A percentile compares a stretch with the other conserved stretches of the same genome.
Evolutionary conservation across 35 echinoderm and acorn worm genomes (phyloP).

Genomic region (Chiridota heheva): DNA sequence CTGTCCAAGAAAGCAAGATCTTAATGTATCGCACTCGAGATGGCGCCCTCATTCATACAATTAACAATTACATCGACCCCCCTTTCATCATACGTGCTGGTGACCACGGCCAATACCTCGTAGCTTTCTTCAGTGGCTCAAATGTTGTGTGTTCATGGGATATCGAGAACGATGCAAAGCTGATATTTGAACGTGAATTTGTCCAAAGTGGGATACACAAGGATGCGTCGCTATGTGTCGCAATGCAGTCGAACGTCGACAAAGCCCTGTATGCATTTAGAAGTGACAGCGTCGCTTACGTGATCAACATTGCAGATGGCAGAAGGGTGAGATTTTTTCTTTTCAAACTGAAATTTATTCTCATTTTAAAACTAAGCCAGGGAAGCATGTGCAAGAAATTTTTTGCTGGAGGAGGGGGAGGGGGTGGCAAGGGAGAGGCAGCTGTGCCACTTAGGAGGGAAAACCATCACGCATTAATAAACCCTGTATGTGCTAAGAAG

Average conservation of each 20-base stretch:
- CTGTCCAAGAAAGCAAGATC: slow-evolving; percentile 53
- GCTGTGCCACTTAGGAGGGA: too few relatives aligned
- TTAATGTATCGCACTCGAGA: slow-evolving; percentile 26
- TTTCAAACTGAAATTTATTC: not conserved
- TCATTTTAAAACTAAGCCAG: not conserved
- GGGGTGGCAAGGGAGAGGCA: too few relatives aligned
- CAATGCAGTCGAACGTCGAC: slow-evolving; percentile 60
- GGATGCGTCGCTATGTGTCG: slow-evolving; percentile 72
- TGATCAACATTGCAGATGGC: slow-evolving; percentile 68
- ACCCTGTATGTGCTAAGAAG: too few relatives aligned
- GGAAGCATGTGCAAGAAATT: too few relatives aligned
- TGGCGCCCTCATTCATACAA: slow-evolving; percentile 11
- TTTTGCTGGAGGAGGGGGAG: too few relatives aligned
- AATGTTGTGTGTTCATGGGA: slow-evolving; percentile 93
- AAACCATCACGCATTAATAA: too few relatives aligned
- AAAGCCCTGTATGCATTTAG: slow-evolving; percentile 86
- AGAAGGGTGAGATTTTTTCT: slow-evolving; percentile 49
- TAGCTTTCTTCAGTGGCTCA: slow-evolving; percentile 84
- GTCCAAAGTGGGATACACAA: slow-evolving; percentile 64
- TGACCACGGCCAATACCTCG: slow-evolving; percentile 53
- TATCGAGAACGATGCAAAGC: slow-evolving; percentile 15
- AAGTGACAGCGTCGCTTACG: slow-evolving; percentile 72
- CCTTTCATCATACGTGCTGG: slow-evolving; percentile 70
- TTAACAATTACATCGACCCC: slow-evolving; percentile 85
- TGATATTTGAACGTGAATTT: slow-evolving; percentile 42